phyloP scores from a whole-genome alignment of 2,113 vertebrate genomes.

The Sterna hirundo region DNA sequence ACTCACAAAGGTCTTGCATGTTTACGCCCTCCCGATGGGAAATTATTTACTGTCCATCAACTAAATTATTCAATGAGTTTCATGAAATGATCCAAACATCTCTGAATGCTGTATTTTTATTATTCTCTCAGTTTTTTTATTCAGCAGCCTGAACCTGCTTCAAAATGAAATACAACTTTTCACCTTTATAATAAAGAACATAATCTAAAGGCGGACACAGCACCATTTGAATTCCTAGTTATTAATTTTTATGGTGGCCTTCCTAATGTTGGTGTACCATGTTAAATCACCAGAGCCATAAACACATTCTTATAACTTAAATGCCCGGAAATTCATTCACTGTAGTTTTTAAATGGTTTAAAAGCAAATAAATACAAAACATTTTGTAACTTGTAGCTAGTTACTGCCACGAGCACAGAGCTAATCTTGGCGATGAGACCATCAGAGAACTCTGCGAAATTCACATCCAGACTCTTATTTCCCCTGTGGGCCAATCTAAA shows the following conservation, averaged over 20 bases:
- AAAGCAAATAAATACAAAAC: background rate
- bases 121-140: background rate
- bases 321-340: background rate
- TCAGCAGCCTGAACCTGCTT: background rate
- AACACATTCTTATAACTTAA: background rate
- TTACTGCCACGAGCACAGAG: background rate
- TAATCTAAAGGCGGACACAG: background rate
- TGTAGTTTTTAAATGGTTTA: background rate
- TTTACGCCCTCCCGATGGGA: background rate
- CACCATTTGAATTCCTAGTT: background rate
- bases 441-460: background rate
- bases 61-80: background rate
- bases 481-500: background rate
- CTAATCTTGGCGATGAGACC: background rate
- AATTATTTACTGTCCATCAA: background rate
- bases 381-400: background rate
- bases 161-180: slow-evolving; percentile 1
- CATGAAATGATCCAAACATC: background rate
- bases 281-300: background rate
- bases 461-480: background rate
- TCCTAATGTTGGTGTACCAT: background rate
- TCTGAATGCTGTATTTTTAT: background rate
- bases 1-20: background rate
- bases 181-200: background rate
- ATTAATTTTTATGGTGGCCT: background rate